A percentile compares a stretch with the other conserved stretches of the same genome.
Conservation (phyloP, 1,140 invertebrate species). For the Nasonia vitripennis region DNA sequence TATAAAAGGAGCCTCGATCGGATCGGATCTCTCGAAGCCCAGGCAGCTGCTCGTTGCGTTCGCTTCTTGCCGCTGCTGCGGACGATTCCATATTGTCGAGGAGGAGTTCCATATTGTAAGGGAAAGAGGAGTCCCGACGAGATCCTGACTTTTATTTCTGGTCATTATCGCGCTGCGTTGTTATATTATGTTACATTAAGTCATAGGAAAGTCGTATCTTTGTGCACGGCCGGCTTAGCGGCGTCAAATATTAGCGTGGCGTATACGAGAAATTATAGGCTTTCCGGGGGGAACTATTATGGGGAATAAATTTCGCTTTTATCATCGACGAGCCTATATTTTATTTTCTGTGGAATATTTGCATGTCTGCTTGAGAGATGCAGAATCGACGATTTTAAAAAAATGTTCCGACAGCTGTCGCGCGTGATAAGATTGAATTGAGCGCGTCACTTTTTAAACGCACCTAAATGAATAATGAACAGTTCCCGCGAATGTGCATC, state of each 20-base stretch:
- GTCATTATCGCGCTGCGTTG: conserved; percentile 15
- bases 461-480: background rate
- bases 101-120: no score
- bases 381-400: background rate
- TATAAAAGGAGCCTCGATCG: background rate
- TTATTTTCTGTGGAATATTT: background rate
- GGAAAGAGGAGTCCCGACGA: background rate
- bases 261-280: conserved; percentile 20
- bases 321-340: background rate
- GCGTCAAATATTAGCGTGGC: background rate
- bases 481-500: background rate
- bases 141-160: conserved; percentile 40
- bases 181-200: conserved; percentile 17
- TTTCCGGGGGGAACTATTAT: background rate
- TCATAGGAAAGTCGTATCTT: background rate
- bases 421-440: background rate
- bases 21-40: conserved; percentile 23
- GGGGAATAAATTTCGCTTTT: conserved; percentile 14
- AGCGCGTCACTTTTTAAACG: background rate
- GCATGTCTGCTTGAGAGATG: background rate
- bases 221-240: background rate
- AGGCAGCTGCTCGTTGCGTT: conserved; percentile 26
- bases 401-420: background rate
- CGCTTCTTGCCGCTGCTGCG: background rate
- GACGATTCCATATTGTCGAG: conserved; percentile 22